A percentile compares a stretch with the other conserved stretches of the same genome.
Evolutionary conservation across 30 jellyfish, hydroid and myxozoan species (phyloP).

Genomic region (Hydra vulgaris): DNA sequence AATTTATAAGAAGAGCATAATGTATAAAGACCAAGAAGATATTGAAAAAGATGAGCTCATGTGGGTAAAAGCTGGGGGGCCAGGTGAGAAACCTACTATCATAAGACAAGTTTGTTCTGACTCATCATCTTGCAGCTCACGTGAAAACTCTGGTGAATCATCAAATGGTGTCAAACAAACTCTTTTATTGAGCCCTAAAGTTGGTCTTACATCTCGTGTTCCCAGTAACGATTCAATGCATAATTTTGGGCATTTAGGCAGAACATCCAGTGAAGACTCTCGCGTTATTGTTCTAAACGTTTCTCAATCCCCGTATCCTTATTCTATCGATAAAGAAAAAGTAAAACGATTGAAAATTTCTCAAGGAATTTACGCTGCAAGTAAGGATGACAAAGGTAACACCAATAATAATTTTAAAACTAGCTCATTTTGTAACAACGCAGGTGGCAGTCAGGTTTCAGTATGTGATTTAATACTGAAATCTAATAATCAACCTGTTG

Average conservation of each 20-base stretch:
- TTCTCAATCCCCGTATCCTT: slow-evolving; percentile 10
- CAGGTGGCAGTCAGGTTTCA: background rate
- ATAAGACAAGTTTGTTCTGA: slow-evolving; percentile 34
- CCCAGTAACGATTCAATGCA: slow-evolving; percentile 22
- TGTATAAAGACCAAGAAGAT: slow-evolving; percentile 21
- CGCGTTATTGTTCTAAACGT: slow-evolving; percentile 29
- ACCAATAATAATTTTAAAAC: background rate
- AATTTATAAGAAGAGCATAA: background rate
- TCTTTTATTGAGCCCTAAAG: slow-evolving; percentile 5
- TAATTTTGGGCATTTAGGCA: background rate
- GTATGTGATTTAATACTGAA: background rate
- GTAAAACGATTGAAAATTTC: slow-evolving; percentile 20
- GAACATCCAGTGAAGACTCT: slow-evolving; percentile 24
- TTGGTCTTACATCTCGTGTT: background rate
- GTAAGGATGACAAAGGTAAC: background rate
- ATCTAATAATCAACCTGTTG: slow-evolving; percentile 23
- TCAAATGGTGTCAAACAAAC: slow-evolving; percentile 2
- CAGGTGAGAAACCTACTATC: slow-evolving; percentile 34
- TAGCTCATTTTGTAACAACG: background rate
- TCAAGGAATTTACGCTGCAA: slow-evolving; percentile 21
- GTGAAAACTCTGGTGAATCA: slow-evolving; percentile 2
- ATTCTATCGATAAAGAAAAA: slow-evolving; percentile 7
- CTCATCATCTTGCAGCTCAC: slow-evolving; percentile 6
- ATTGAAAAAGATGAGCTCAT: slow-evolving; percentile 16
- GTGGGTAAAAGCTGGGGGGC: slow-evolving; percentile 45